Conservation (phyloP, 2,888 invertebrate species). For the Agelastica alni region DNA sequence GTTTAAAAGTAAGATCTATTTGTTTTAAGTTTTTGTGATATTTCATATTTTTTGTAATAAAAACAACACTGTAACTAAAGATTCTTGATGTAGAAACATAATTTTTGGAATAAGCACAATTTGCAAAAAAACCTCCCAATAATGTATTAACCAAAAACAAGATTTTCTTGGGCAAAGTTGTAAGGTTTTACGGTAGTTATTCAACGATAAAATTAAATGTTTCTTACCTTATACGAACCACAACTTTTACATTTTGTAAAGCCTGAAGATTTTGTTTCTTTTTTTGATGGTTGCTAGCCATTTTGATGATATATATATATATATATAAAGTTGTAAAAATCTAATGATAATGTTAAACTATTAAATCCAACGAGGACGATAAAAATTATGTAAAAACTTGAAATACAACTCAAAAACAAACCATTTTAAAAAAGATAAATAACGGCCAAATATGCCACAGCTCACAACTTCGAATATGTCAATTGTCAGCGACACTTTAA, state of each 20-base stretch:
- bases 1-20: no score
- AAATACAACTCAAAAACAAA: no score
- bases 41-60: not conserved
- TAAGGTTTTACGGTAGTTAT: not conserved
- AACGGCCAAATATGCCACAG: conserved; percentile 6
- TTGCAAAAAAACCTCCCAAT: not conserved
- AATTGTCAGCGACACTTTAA: no score
- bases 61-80: not conserved
- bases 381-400: not conserved
- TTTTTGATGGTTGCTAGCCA: conserved; percentile 1
- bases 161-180: not conserved
- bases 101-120: not conserved
- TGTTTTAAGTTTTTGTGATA: not conserved
- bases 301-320: not conserved
- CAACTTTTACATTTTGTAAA: conserved; percentile 35
- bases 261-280: conserved; percentile 20
- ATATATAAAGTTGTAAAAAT: not conserved
- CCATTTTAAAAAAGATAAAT: not conserved
- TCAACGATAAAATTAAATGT: not conserved
- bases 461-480: not conserved
- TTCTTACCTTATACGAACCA: conserved; percentile 34
- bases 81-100: not conserved
- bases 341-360: not conserved
- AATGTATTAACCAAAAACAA: not conserved
- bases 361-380: no score